A percentile compares a stretch with the other conserved stretches of the same genome.
Conservation (phyloP, 2,888 invertebrate species). For the Nasonia oneida region DNA sequence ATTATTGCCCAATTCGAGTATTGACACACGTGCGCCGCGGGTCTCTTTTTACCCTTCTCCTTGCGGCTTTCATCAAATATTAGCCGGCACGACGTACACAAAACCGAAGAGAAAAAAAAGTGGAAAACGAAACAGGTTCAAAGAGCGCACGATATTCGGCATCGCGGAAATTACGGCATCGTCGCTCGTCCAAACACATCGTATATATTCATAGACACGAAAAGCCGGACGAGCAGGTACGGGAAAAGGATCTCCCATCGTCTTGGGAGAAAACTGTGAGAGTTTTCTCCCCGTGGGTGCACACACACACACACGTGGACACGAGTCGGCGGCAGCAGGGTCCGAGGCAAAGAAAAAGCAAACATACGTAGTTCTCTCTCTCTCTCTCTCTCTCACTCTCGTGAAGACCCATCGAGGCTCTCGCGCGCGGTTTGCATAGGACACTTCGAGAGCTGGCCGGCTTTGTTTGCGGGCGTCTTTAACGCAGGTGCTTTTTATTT, state of each 20-base stretch:
- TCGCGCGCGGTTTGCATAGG: conserved; percentile 47
- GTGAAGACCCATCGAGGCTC: not conserved
- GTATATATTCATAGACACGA: conserved; percentile 19
- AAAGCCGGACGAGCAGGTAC: conserved; percentile 2
- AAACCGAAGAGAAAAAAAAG: not conserved
- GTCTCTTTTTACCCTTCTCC: conserved; percentile 12
- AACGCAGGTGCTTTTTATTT: conserved; percentile 48
- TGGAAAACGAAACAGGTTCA: conserved; percentile 25
- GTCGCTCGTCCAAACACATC: not conserved
- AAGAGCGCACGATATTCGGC: not conserved
- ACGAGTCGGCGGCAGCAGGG: not conserved
- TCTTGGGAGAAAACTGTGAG: not conserved
- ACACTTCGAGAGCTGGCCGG: conserved; percentile 38
- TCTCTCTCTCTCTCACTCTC: not conserved
- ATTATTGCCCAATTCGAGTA: not conserved
- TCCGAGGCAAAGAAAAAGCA: conserved; percentile 33
- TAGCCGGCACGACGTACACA: conserved; percentile 4
- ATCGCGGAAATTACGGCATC: conserved; percentile 1
- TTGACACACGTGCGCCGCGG: conserved; percentile 41
- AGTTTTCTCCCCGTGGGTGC: not conserved
- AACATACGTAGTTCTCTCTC: conserved; percentile 9
- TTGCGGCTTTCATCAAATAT: conserved; percentile 48
- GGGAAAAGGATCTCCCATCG: not conserved
- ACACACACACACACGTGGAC: not conserved
- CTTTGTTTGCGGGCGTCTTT: conserved; percentile 58